Evolutionary conservation across 2,888 invertebrate species (phyloP).

Genomic region (Troides aeacus): DNA sequence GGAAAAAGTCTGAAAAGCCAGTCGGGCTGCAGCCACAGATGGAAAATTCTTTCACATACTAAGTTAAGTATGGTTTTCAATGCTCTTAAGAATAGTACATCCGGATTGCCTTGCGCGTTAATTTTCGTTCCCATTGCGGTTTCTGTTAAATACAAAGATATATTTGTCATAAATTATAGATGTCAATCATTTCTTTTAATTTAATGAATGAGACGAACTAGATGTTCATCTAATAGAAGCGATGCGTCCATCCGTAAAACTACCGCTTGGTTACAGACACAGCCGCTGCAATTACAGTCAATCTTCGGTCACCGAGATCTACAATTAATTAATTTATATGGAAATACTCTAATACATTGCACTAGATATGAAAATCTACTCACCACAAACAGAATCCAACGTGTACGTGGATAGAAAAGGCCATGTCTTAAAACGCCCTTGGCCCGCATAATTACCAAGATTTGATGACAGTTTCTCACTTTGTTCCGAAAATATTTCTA

Average conservation of each 20-base stretch:
- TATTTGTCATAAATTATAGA: background rate
- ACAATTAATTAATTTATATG: too few relatives aligned
- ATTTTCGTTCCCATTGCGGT: constrained; percentile 67
- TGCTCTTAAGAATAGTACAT: constrained; percentile 55
- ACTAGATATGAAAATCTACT: constrained; percentile 35
- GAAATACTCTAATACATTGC: too few relatives aligned
- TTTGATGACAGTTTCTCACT: constrained; percentile 68
- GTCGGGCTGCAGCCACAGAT: constrained; percentile 72
- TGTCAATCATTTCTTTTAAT: too few relatives aligned
- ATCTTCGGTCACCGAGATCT: too few relatives aligned
- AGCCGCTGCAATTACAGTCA: too few relatives aligned
- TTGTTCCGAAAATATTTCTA: constrained; percentile 82
- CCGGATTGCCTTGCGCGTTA: constrained; percentile 57
- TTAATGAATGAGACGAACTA: too few relatives aligned
- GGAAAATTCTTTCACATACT: constrained; percentile 63
- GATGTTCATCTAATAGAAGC: too few relatives aligned
- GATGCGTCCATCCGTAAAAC: too few relatives aligned
- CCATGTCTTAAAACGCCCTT: constrained; percentile 72
- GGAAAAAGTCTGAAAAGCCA: constrained; percentile 78
- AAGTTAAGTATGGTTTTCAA: constrained; percentile 52
- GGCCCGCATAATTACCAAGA: constrained; percentile 46
- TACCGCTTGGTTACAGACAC: too few relatives aligned
- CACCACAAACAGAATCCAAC: constrained; percentile 83
- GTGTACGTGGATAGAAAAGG: constrained; percentile 78
- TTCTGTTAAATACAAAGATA: constrained; percentile 44